Evolutionary conservation across 2,113 vertebrate genomes (phyloP), one percentile per base, ranked within the genome.

Genomic region (Takifugu bimaculatus): DNA sequence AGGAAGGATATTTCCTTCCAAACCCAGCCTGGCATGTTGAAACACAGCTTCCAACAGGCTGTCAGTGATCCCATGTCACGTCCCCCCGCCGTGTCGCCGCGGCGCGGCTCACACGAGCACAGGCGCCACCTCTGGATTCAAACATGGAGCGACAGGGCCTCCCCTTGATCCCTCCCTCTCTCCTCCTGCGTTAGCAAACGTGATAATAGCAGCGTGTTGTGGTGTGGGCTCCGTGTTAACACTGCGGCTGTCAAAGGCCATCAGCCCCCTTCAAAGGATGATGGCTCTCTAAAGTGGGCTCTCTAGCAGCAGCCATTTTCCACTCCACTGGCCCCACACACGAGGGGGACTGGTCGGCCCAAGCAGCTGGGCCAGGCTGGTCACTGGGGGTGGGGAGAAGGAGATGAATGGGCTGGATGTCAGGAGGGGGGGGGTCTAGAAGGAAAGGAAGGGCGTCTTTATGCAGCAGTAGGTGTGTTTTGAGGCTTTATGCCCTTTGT

Each of bases 221-320:
- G 44, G 63, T 79, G 80, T 58, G 79, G 75, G 63, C 75, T 81
- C 78, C 68, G 6, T 86, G 86, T 88, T 87, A 88, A 88, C 88
- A 85, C 84, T 82, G 84, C 53, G 85, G 63, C 79, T 87, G 88
- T 89, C 89, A 88, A 81, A 86, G 87, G 82, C 83, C 88, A 89
- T 90, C 88, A 85, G 74, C 71, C 75, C 83, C 83, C 85, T 85
- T 90, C 88, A 89, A 89, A 89, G 77, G 77, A 80, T 89, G 89
- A 89, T 83, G 86, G 75, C 86, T 86, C 87, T 89, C 85, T 90
- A 87, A 90, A 90, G 85, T 90, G 88, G 82, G 81, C 89, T 89
- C 85, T 88, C 83, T 84, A 71, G 84, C 76, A 81, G 86, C 81
- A 82, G 77, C 87, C 85, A 90, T 89, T 90, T 90, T 90, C 89